Conservation (phyloP, 2,888 invertebrate genomes). For the Xanthorhoe spadicearia region DNA sequence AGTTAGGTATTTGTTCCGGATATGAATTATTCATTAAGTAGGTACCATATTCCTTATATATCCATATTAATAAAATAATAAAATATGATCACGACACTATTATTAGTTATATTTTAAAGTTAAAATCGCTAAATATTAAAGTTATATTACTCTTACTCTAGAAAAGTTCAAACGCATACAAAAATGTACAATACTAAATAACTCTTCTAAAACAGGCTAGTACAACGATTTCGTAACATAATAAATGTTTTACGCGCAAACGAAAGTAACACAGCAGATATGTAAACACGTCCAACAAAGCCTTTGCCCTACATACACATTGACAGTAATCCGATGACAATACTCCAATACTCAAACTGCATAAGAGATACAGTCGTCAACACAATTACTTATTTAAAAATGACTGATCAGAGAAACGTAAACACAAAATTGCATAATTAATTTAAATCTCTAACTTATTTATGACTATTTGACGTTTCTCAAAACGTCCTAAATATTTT, state of each 20-base stretch:
- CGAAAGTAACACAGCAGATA: slow-evolving; percentile 11
- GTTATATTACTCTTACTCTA: neutral
- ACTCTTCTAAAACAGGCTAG: neutral
- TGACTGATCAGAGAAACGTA: neutral
- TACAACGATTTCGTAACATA: slow-evolving; percentile 5
- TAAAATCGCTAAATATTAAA: too few relatives aligned
- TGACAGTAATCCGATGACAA: slow-evolving; percentile 31
- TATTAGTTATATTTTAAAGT: too few relatives aligned
- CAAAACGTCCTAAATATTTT: too few relatives aligned
- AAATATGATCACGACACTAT: too few relatives aligned
- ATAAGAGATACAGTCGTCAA: slow-evolving; percentile 25
- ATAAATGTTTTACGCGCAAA: slow-evolving; percentile 10
- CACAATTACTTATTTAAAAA: slow-evolving; percentile 1
- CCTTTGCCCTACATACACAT: slow-evolving; percentile 26
- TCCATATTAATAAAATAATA: too few relatives aligned
- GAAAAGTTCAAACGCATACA: neutral
- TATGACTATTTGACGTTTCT: too few relatives aligned
- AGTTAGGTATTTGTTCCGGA: too few relatives aligned
- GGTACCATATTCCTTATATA: too few relatives aligned
- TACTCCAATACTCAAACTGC: slow-evolving; percentile 19
- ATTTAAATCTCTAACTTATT: neutral
- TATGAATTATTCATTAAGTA: too few relatives aligned
- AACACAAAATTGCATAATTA: neutral
- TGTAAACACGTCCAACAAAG: slow-evolving; percentile 21
- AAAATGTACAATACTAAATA: neutral